phyloP scores from a whole-genome alignment of 2,888 invertebrate species.

The Arge pagana region DNA sequence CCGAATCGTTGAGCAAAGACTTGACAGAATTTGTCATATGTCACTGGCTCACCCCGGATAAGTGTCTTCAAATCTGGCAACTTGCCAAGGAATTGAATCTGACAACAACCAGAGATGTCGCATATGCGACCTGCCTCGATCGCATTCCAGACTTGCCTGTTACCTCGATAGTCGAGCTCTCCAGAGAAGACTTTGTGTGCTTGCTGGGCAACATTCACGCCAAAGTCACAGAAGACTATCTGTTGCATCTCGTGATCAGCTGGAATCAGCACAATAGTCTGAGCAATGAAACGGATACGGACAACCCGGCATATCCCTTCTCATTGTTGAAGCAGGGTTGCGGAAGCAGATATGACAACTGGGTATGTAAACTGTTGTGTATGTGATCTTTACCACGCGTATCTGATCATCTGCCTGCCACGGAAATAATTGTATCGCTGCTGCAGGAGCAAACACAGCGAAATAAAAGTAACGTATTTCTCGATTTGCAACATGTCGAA shows the following conservation, averaged over 20 bases:
- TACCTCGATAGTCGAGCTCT: conserved; percentile 27
- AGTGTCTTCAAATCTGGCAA: conserved; percentile 41
- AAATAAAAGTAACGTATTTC: too few species aligned
- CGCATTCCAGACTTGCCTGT: conserved; percentile 36
- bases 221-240: background rate
- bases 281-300: background rate
- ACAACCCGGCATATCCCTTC: background rate
- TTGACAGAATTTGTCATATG: conserved; percentile 38
- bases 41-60: conserved; percentile 37
- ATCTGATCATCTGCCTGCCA: too few species aligned
- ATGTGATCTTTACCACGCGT: background rate
- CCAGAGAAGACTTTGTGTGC: conserved; percentile 32
- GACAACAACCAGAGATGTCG: conserved; percentile 35
- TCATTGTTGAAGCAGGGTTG: conserved; percentile 25
- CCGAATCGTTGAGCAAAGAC: conserved; percentile 39
- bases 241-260: background rate
- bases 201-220: conserved; percentile 40
- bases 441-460: too few species aligned
- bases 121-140: conserved; percentile 40
- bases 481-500: background rate
- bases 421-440: too few species aligned
- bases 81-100: conserved; percentile 40
- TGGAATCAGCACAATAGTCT: background rate
- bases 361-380: background rate
- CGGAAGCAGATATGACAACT: too few species aligned